A percentile compares a stretch with the other conserved stretches of the same genome.
Evolutionary conservation across 1,140 invertebrate species (phyloP).

Genomic region (Stegodyphus mimosarum): DNA sequence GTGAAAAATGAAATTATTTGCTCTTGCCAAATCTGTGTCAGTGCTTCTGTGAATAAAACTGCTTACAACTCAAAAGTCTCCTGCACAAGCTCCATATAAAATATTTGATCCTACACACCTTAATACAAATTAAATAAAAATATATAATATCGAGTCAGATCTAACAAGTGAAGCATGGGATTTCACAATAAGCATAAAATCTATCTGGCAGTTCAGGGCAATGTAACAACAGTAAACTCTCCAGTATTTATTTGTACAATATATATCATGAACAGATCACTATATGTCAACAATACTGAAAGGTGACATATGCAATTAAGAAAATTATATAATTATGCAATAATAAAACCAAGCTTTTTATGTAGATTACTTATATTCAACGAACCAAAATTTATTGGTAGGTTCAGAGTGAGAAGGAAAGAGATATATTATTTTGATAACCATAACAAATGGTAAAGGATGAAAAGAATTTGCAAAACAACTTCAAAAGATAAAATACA

Average conservation of each 20-base stretch:
- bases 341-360: no score
- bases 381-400: no score
- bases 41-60: not conserved
- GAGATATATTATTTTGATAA: no score
- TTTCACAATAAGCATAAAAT: slow-evolving; percentile 50
- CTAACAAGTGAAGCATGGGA: slow-evolving; percentile 52
- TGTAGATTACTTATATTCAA: no score
- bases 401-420: no score
- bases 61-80: slow-evolving; percentile 3
- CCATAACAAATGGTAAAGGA: no score
- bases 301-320: no score
- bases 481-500: no score
- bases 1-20: slow-evolving; percentile 16
- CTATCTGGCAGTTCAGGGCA: slow-evolving; percentile 50
- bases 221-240: slow-evolving; percentile 52
- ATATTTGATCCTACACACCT: not conserved
- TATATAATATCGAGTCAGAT: slow-evolving; percentile 43
- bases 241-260: slow-evolving; percentile 27
- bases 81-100: not conserved
- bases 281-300: slow-evolving; percentile 32
- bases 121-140: slow-evolving; percentile 18
- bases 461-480: no score
- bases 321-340: no score
- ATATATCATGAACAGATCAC: slow-evolving; percentile 27
- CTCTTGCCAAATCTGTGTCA: slow-evolving; percentile 7